Base-by-base conservation (phyloP, 2,113 vertebrate genomes). In the Stigmatopora argus region DNA sequence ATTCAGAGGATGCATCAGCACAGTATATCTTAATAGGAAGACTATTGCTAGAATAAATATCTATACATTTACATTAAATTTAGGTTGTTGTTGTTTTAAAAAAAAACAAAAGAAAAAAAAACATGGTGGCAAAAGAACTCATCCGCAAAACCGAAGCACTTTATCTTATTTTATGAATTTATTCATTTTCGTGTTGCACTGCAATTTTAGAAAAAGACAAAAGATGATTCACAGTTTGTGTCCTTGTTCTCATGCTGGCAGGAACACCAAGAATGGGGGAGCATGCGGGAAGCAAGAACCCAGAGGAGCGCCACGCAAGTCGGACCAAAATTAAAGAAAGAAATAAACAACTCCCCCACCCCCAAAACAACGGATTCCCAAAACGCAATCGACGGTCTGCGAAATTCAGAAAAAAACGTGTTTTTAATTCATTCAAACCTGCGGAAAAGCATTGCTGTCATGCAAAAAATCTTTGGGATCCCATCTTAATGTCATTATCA, bases 41-140 rank as follows among this genome's bases (percentile, higher is more conserved):
- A 91, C 89, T 91, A 91, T 91, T 90, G 88, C 89, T 91, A 91
- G 86, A 89, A 83, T 89, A 88, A 87, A 88, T 88, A 87, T 86
- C 78, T 85, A 81, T 86, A 89, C 83, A 89, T 83, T 78, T 70
- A 75, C 26, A 58, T 78, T 61, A 72, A 83, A 82, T 82, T 60
- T 31, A 14, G n/a, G 13, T 61, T 21, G n/a, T 61, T 34, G 15
- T 14, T n/a, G 11, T 21, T 61, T 55, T 68, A 72, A 68, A 72
- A 69, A 75, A 84, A 74, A 75, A 46, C 47, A 62, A 58, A 66
- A 69, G 65, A 52, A 70, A 48, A 69, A 56, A 61, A 46, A 31
- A 78, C 65, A n/a, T 75, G 80, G 53, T 73, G 73, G 72, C 61
- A 10, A 70, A 79, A 83, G 72, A 17, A 80, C 78, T 51, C 21